Percentiles rank a stretch among this genome's conserved stretches.
Conservation (phyloP, 2,888 invertebrate genomes). For the Lumbricus terrestris region DNA sequence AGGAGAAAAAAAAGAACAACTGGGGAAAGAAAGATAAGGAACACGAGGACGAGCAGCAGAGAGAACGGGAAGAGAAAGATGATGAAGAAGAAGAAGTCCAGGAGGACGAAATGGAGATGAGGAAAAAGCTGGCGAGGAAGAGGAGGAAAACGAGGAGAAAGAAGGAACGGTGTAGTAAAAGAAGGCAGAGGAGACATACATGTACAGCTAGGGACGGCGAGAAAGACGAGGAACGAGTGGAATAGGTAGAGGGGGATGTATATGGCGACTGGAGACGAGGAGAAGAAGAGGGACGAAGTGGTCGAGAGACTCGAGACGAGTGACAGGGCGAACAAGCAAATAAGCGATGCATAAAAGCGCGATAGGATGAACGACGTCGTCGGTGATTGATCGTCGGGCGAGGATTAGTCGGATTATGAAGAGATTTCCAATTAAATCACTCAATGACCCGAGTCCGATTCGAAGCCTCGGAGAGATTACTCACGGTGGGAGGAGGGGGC, state of each 20-base stretch:
- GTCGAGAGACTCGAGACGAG: background rate
- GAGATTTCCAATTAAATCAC: background rate
- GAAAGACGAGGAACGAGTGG: background rate
- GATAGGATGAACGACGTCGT: background rate
- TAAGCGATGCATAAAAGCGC: background rate
- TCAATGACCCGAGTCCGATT: conserved; percentile 3
- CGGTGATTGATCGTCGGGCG: background rate
- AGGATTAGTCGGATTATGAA: conserved; percentile 3
- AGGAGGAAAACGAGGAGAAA: background rate
- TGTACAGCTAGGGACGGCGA: background rate
- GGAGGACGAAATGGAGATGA: background rate
- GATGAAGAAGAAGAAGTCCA: background rate
- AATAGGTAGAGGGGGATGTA: too few species aligned
- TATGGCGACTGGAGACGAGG: too few species aligned
- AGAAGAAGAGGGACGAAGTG: too few species aligned
- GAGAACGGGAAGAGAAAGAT: background rate
- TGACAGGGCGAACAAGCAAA: background rate
- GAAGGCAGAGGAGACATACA: background rate
- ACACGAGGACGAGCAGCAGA: background rate
- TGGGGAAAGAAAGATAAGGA: background rate
- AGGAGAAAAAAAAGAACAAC: background rate
- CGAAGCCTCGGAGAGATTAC: background rate
- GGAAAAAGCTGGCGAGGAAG: background rate
- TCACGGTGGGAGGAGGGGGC: too few species aligned
- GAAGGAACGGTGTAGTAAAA: background rate